Conservation (phyloP, 1,140 invertebrate species). For the Rhopalosiphum maidis region DNA sequence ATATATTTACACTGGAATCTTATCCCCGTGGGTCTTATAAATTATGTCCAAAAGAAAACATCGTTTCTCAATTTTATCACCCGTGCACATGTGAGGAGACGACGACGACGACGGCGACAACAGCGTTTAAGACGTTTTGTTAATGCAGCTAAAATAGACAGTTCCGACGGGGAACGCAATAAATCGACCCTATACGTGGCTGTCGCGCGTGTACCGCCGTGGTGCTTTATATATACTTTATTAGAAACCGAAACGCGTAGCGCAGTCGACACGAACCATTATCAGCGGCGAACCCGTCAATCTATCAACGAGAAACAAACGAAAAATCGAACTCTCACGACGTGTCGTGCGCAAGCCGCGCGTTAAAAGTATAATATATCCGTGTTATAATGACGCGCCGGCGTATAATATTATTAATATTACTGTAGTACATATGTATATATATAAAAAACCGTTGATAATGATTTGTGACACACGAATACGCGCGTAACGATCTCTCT, state of each 20-base stretch:
- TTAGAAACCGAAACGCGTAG: conserved; percentile 1
- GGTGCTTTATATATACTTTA: conserved; percentile 12
- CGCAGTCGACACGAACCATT: not conserved
- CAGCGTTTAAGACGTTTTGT: conserved; percentile 35
- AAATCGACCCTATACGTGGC: conserved; percentile 29
- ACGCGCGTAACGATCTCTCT: too few relatives aligned
- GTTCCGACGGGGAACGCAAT: not conserved
- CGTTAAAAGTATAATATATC: not conserved
- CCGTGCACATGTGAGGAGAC: conserved; percentile 13
- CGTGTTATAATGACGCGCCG: not conserved
- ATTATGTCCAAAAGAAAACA: conserved; percentile 39
- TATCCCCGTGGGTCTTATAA: conserved; percentile 30
- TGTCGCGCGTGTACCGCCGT: not conserved
- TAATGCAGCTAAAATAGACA: not conserved
- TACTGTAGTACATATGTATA: not conserved
- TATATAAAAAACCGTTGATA: too few relatives aligned
- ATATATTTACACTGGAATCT: not conserved
- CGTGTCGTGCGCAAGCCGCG: not conserved
- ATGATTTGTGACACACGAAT: too few relatives aligned
- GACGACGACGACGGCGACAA: not conserved
- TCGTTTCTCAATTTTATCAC: conserved; percentile 36
- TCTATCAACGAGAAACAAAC: not conserved
- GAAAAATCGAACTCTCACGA: not conserved
- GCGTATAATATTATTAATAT: not conserved
- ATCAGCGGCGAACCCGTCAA: not conserved